Evolutionary conservation across 2,113 vertebrate species (phyloP).

Genomic region (Puffinus mauretanicus): DNA sequence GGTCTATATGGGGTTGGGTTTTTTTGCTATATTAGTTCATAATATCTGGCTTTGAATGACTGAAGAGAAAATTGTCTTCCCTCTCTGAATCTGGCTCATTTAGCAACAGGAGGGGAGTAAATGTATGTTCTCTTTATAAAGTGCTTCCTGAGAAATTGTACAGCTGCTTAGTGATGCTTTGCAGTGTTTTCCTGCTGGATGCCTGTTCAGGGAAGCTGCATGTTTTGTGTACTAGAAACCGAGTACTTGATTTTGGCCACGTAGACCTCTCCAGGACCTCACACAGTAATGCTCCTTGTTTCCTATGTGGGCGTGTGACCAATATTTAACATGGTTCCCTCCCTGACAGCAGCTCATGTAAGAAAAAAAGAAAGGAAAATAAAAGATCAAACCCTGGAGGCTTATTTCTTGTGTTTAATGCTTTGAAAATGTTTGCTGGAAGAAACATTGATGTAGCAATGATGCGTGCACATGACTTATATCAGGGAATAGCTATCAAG

Average conservation of each 20-base stretch:
- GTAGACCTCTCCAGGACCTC: not conserved
- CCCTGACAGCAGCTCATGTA: not conserved
- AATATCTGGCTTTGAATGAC: not conserved
- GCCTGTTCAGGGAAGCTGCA: not conserved
- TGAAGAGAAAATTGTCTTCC: not conserved
- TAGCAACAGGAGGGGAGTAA: not conserved
- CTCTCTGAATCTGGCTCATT: not conserved
- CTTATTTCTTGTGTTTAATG: not conserved
- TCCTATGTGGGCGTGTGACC: not conserved
- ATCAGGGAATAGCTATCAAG: not conserved
- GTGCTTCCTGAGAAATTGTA: not conserved
- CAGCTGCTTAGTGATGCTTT: not conserved
- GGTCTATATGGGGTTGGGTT: not conserved
- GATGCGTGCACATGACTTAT: not conserved
- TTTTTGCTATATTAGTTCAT: not conserved
- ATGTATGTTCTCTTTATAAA: not conserved
- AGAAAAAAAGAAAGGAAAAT: not conserved
- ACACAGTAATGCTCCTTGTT: not conserved
- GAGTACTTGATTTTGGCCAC: not conserved
- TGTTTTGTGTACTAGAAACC: not conserved
- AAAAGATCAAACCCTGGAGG: not conserved
- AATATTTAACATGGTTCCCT: not conserved
- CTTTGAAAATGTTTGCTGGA: conserved; percentile 14
- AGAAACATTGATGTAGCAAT: not conserved
- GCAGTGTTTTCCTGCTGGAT: not conserved